These are phyloP conservation scores for Oenanthe oenanthe DNA, from an alignment of 2,113 vertebrate genomes.

Conservation along the genomic window DNA sequence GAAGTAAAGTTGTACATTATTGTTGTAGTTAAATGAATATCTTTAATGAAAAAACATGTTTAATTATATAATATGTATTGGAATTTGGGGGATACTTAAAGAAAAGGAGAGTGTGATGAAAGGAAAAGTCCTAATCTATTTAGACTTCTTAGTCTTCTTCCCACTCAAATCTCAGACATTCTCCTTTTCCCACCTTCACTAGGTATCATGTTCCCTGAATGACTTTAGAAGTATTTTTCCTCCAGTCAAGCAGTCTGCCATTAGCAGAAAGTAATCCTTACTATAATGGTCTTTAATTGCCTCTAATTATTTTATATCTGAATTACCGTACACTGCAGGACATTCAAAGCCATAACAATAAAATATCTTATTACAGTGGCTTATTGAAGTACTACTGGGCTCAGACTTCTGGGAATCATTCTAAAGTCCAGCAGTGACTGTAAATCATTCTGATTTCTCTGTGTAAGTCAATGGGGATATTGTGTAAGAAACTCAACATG, in stretches of 20 bases:
- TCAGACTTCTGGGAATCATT: conserved; percentile 65
- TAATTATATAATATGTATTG: neutral
- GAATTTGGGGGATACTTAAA: neutral
- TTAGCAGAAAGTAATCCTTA: conserved; percentile 68
- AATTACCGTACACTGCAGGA: conserved; percentile 69
- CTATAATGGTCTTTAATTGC: conserved; percentile 72
- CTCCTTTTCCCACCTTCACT: neutral
- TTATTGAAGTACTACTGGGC: conserved; percentile 51
- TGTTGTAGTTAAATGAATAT: neutral
- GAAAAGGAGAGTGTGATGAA: neutral
- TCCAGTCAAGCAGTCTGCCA: conserved; percentile 45
- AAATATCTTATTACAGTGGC: conserved; percentile 70
- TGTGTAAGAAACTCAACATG: neutral
- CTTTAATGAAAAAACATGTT: neutral
- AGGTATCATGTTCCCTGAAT: neutral
- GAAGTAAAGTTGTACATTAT: neutral
- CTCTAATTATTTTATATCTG: conserved; percentile 77
- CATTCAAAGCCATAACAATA: conserved; percentile 71
- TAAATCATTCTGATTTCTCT: conserved; percentile 63
- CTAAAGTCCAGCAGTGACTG: conserved; percentile 12
- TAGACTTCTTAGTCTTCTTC: neutral
- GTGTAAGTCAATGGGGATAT: neutral
- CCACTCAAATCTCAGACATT: neutral
- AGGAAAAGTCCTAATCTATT: neutral
- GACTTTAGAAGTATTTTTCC: conserved; percentile 52